Evolutionary conservation across 1,140 invertebrate species (phyloP), one percentile per base, ranked within the genome.

Genomic region (Drosophila malerkotliana): DNA sequence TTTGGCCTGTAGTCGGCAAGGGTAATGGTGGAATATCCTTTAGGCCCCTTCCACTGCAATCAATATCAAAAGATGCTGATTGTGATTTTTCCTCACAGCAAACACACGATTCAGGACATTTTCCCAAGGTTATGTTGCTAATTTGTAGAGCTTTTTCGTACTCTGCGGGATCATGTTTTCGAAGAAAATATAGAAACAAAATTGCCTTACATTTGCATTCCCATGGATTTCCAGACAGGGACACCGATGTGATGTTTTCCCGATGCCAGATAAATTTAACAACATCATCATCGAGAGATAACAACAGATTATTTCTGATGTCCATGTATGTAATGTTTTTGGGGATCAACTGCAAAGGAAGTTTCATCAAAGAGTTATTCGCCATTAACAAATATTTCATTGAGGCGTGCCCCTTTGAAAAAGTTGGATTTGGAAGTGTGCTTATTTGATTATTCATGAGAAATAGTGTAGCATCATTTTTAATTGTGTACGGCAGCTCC

Each of bases 41-140:
- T 1, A 69, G 66, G 7, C 49, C 41, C 37, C 37, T 21, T 2
- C 30, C 39, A 4, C 3, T 28, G 32, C 66, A 69, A n/a, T 69
- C 49, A 8, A 69, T 32, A 14, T 68, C 21, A 1, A 69, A 39
- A 2, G 49, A 30, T 1, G 49, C 21, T 15, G 39, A 15, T 3
- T 3, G 37, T 4, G 41, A 48, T 15, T 28, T 37, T 9, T 67
- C 39, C 7, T 47, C 4, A 41, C 66, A 68, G 9, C 66, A 69
- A 4, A 66, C 15, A 9, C 62, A 66, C 0, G 10, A n/a, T 6
- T 66, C 15, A 3, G 62, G 58, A 9, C 62, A 66, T 41, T 66
- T 45, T 8, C 0, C n/a, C 18, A 1, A 10, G 26, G 58, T 10
- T 14, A 66, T 51, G 28, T 49, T 49, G 45, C 58, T 63, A 9